phyloP scores from a whole-genome alignment of 64 coral and sea anemone genomes.

The Dendrophyllia cribrosa region DNA sequence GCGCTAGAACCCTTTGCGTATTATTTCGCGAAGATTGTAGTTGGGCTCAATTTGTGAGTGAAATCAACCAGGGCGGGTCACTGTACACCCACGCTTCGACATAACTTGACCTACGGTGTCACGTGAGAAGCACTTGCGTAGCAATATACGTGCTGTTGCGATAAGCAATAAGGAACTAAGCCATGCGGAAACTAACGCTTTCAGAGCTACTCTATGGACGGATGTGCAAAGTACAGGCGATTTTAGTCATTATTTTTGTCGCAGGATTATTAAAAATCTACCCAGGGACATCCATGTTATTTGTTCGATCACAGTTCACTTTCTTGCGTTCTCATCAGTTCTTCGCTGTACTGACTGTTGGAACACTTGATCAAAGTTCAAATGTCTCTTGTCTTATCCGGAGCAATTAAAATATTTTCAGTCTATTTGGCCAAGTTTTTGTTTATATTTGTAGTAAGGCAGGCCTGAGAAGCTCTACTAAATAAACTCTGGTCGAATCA shows the following conservation, averaged over 20 bases:
- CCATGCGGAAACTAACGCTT: constrained; percentile 13
- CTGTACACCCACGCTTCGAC: constrained; percentile 5
- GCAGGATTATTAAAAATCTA: not conserved
- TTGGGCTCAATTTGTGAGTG: not conserved
- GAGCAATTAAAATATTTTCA: not conserved
- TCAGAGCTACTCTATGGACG: not conserved
- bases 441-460: not conserved
- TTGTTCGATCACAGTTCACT: not conserved
- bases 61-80: constrained; percentile 37
- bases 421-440: not conserved
- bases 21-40: constrained; percentile 18
- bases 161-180: constrained; percentile 6
- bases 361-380: constrained; percentile 30
- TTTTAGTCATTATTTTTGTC: not conserved
- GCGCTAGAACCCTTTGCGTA: not conserved
- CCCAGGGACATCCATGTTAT: too few relatives aligned
- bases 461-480: not conserved
- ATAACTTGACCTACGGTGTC: not conserved
- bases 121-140: not conserved
- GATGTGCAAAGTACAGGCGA: not conserved
- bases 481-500: not conserved
- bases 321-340: not conserved
- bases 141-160: constrained; percentile 5
- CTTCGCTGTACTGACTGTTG: not conserved
- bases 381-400: not conserved